Conservation (phyloP, 2,797 vertebrate genomes). For the Oreochromis grahami region DNA sequence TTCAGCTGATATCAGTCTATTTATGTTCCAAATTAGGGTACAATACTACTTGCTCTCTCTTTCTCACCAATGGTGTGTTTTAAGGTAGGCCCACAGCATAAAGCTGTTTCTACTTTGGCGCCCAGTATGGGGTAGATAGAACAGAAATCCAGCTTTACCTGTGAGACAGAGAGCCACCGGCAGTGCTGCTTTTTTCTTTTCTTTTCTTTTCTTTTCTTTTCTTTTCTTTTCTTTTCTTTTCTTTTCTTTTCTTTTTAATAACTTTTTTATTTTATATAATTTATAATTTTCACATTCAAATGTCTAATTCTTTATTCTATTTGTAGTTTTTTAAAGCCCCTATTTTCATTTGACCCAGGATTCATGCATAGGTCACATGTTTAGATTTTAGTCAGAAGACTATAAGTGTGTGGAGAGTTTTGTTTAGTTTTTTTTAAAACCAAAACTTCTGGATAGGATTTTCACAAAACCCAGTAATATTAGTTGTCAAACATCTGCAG, state of each 20-base stretch:
- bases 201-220: background rate
- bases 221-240: background rate
- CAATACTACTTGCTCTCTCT: background rate
- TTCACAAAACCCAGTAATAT: background rate
- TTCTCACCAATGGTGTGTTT: background rate
- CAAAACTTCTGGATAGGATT: background rate
- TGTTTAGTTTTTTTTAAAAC: background rate
- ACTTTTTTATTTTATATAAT: background rate
- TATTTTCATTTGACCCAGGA: background rate
- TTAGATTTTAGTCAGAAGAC: background rate
- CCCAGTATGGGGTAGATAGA: background rate
- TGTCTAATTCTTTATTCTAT: background rate
- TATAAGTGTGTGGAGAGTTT: background rate
- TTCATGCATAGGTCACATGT: background rate
- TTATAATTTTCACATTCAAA: background rate
- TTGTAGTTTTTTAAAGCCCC: background rate
- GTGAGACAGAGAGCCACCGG: background rate
- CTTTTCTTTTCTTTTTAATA: background rate
- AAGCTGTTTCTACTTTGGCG: background rate
- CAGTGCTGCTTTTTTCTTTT: background rate
- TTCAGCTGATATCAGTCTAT: background rate
- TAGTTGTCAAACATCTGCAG: background rate
- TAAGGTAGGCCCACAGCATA: background rate
- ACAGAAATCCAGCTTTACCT: background rate
- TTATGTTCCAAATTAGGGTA: background rate